Percentiles rank a stretch among this genome's conserved stretches.
phyloP scores from a whole-genome alignment of 1,140 invertebrate genomes.

The Schlechtendalia chinensis region DNA sequence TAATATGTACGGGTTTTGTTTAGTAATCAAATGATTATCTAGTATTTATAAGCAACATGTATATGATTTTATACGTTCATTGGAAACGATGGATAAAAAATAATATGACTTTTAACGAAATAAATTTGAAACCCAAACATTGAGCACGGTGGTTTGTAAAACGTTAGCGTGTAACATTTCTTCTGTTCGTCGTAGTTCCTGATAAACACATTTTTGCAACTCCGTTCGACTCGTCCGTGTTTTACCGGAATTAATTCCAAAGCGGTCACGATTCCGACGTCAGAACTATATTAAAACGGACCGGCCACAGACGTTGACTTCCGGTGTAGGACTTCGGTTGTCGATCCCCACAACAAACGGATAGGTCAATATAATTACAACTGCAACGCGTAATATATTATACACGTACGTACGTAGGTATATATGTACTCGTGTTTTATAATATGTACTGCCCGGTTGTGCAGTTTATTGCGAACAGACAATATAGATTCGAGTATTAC shows the following conservation, averaged over 20 bases:
- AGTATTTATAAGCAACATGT: no score
- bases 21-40: no score
- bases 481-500: neutral
- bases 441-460: neutral
- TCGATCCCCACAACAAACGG: neutral
- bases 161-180: no score
- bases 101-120: no score
- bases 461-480: slow-evolving; percentile 14
- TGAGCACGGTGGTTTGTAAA: no score
- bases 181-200: no score
- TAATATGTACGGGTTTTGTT: no score
- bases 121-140: no score
- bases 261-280: neutral
- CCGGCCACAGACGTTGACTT: neutral
- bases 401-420: neutral
- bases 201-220: no score
- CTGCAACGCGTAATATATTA: neutral
- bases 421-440: neutral
- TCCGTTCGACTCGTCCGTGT: no score
- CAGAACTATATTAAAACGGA: slow-evolving; percentile 19
- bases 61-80: no score
- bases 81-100: no score
- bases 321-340: neutral
- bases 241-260: neutral
- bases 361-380: slow-evolving; percentile 29